Evolutionary conservation across 2,113 vertebrate species (phyloP), one percentile per base, ranked within the genome.

Genomic region (Glaucomys volans): DNA sequence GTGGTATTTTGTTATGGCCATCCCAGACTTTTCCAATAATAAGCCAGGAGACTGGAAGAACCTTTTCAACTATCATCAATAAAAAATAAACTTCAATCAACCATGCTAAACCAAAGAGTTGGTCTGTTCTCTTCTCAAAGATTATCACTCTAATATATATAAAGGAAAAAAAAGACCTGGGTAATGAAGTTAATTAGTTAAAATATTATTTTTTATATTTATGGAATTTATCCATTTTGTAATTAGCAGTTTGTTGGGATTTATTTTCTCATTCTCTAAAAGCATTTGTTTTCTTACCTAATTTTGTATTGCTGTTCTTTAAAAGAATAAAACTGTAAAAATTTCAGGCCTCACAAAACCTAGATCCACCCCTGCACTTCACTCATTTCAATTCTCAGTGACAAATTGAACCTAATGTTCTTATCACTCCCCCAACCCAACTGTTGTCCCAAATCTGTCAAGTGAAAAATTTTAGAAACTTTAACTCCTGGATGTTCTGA

Each of bases 181-280:
- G 16, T 47, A 84, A 91, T 24, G 14, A 32, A 80, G 52, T 50
- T 69, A 91, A 71, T 40, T 76, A 94, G 66, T 30, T 52, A 37
- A 89, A 72, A 66, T 44, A 47, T 42, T 64, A 74, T 30, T 90
- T 89, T 89, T 93, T 83, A 35, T 84, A 11, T 76, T 80, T 81
- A 35, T 75, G 30, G 30, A 26, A 77, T 88, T 72, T 85, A 28
- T 80, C 24, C 12, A 3, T 75, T 88, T 85, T 50, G 11, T 75
- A 84, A 42, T 75, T 64, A 57, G 5, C 69, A 57, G 69, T 67
- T 59, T 81, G 17, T 54, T 87, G 10, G 37, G 24, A 16, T 59
- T 94, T 82, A 57, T 64, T 95, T 93, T 47, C 42, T 95, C 59
- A 81, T 72, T 88, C 77, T 81, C 32, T 14, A 85, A 84, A 91